These are phyloP conservation scores for Falco biarmicus DNA, from an alignment of 2,797 vertebrate species.

Conservation along the genomic window DNA sequence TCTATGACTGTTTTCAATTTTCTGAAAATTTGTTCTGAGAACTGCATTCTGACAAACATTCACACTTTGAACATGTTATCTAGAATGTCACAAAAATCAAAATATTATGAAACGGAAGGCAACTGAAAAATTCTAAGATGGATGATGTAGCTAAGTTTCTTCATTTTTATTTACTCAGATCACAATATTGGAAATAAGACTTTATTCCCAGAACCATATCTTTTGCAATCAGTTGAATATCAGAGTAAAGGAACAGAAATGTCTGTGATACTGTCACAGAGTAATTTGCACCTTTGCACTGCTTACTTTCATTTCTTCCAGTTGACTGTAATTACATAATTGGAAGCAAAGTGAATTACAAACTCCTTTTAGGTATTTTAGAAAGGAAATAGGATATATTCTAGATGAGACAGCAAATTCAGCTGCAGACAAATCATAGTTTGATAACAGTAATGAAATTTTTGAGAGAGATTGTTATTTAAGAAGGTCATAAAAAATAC, in stretches of 20 bases:
- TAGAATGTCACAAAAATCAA: background rate
- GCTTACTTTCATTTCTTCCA: background rate
- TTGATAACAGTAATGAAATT: background rate
- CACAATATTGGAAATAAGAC: background rate
- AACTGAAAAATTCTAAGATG: background rate
- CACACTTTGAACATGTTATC: background rate
- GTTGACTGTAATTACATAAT: background rate
- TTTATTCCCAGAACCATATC: background rate
- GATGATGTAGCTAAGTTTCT: background rate
- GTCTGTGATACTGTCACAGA: background rate
- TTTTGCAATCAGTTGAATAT: background rate
- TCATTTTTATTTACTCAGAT: background rate
- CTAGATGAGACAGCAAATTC: background rate
- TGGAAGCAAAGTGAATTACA: background rate
- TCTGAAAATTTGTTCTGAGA: background rate
- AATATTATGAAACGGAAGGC: background rate
- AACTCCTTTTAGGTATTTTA: background rate
- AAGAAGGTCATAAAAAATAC: background rate
- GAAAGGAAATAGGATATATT: background rate
- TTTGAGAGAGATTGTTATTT: background rate
- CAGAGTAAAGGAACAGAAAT: background rate
- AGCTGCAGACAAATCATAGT: background rate
- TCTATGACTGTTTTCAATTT: background rate
- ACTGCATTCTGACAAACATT: background rate
- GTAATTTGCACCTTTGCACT: background rate